Conservation (phyloP, 2,888 invertebrate genomes). For the Macrosoma leucophasiata region DNA sequence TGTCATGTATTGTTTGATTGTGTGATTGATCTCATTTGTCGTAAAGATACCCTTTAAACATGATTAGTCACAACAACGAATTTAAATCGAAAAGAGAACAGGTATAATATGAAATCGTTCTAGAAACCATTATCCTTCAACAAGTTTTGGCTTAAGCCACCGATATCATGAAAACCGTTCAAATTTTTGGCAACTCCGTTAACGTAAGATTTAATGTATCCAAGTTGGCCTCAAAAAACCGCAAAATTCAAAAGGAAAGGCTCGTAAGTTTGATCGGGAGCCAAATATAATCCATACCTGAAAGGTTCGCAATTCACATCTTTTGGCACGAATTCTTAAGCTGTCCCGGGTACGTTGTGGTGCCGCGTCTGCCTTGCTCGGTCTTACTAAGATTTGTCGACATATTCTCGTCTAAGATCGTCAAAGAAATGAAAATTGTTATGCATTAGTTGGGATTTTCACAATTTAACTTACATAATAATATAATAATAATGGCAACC, state of each 20-base stretch:
- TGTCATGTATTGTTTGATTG: too few relatives aligned
- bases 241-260: slow-evolving; percentile 31
- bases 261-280: slow-evolving; percentile 36
- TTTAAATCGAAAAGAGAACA: too few relatives aligned
- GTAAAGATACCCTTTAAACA: too few relatives aligned
- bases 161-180: slow-evolving; percentile 21
- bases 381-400: slow-evolving; percentile 20
- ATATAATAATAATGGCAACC: too few relatives aligned
- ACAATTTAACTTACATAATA: too few relatives aligned
- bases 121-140: too few relatives aligned
- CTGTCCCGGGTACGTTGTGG: slow-evolving; percentile 24
- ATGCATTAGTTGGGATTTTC: too few relatives aligned
- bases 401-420: slow-evolving; percentile 59
- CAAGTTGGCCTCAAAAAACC: slow-evolving; percentile 30
- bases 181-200: slow-evolving; percentile 29
- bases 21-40: too few relatives aligned
- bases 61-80: too few relatives aligned
- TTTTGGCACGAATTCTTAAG: slow-evolving; percentile 32
- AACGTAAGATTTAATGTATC: slow-evolving; percentile 14
- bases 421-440: too few relatives aligned
- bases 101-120: too few relatives aligned
- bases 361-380: slow-evolving; percentile 4
- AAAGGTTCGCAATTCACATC: slow-evolving; percentile 32
- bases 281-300: slow-evolving; percentile 37
- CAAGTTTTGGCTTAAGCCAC: too few relatives aligned